Conservation (phyloP, 2,113 vertebrate species). For the Kryptolebias marmoratus region DNA sequence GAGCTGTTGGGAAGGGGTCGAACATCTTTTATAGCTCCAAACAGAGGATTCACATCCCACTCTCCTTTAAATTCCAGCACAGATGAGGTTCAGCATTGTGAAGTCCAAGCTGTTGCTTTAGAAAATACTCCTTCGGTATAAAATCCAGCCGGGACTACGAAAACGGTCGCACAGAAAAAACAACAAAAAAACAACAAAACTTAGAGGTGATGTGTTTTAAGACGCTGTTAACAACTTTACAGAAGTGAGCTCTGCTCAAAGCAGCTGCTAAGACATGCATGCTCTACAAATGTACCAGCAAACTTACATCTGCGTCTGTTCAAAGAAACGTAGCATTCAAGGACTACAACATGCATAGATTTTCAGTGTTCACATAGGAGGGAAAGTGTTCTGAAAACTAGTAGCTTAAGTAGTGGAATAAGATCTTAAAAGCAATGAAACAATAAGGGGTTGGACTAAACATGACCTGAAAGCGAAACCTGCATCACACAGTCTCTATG, state of each 20-base stretch:
- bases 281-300: conserved; percentile 69
- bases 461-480: conserved; percentile 13
- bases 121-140: conserved; percentile 51
- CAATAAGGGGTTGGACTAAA: conserved; percentile 7
- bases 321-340: conserved; percentile 59
- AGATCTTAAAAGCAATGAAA: conserved; percentile 23
- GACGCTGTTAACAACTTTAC: conserved; percentile 54
- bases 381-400: conserved; percentile 57
- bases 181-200: too few relatives aligned
- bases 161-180: conserved; percentile 33
- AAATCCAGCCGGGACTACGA: conserved; percentile 30
- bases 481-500: background rate
- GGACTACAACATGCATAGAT: conserved; percentile 82
- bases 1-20: conserved; percentile 1
- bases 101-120: conserved; percentile 24
- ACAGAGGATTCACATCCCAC: conserved; percentile 7
- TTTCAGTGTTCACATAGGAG: conserved; percentile 69
- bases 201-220: conserved; percentile 58
- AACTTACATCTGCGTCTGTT: conserved; percentile 56
- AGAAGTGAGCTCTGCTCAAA: conserved; percentile 56
- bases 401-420: conserved; percentile 32
- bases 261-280: conserved; percentile 70
- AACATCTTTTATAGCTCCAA: conserved; percentile 21
- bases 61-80: conserved; percentile 22
- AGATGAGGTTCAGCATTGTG: conserved; percentile 28